Percentiles rank a stretch among this genome's conserved stretches.
These are phyloP conservation scores for Microctenopoma lineatum DNA, from an alignment of 2,797 vertebrate species.

Conservation along the genomic window DNA sequence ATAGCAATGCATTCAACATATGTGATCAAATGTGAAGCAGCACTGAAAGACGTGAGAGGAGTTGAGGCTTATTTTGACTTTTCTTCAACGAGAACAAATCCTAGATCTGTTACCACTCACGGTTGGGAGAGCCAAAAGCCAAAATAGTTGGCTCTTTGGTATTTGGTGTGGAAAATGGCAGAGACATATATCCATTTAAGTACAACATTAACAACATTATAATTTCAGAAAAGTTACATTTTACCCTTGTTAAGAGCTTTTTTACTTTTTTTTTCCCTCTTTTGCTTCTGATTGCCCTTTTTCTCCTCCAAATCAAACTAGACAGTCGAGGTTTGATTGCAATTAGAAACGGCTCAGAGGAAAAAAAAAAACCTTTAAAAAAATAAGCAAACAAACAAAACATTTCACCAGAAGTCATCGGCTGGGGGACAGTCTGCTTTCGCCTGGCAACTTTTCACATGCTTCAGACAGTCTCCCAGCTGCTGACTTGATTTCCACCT, in stretches of 20 bases:
- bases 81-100: constrained; percentile 36
- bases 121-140: constrained; percentile 62
- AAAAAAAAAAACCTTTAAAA: neutral
- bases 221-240: constrained; percentile 70
- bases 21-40: constrained; percentile 57
- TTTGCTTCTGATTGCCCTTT: constrained; percentile 37
- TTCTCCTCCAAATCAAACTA: constrained; percentile 46
- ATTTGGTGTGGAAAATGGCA: constrained; percentile 73
- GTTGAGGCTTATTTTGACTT: constrained; percentile 47
- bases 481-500: constrained; percentile 49
- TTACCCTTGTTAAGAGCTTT: constrained; percentile 32
- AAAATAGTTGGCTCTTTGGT: constrained; percentile 71
- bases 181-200: constrained; percentile 72
- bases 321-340: constrained; percentile 58
- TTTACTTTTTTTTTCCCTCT: constrained; percentile 9
- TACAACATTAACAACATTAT: constrained; percentile 77
- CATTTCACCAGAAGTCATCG: constrained; percentile 25
- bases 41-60: constrained; percentile 33
- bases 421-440: constrained; percentile 43
- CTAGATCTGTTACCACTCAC: constrained; percentile 25
- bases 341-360: constrained; percentile 59
- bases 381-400: constrained; percentile 26
- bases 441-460: constrained; percentile 28
- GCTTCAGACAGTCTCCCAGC: constrained; percentile 42
- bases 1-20: constrained; percentile 53